Evolutionary conservation across 2,113 vertebrate species (phyloP), one percentile per base, ranked within the genome.

Genomic region (Odobenus rosmarus): DNA sequence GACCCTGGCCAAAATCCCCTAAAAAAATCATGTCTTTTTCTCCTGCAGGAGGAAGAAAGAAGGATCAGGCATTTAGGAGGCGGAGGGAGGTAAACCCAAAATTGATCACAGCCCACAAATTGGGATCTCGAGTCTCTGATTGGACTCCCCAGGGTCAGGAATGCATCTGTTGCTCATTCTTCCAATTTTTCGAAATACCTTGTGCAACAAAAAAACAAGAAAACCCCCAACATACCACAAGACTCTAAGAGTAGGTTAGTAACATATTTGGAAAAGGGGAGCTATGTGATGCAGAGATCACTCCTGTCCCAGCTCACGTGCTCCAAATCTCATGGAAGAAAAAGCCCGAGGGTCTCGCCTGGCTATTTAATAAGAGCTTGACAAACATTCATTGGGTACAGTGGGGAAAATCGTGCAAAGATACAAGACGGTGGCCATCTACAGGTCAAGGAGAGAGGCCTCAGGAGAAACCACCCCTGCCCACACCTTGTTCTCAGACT

Each of bases 11-110:
- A 49, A 99, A 99, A 90, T 99, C 99, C 55, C 99, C 99, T 18
- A 99, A 98, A 62, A 99, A 99, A 84, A 99, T 95, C 95, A 99
- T 87, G 0, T 99, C 99, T 98, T 99, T 99, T 98, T 99, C 99
- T 90, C 98, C 99, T 99, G 84, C 33, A 83, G 97, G 91, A 33
- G 5, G 81, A 69, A 86, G 62, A 23, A 49, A 90, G 51, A 57
- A 76, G 67, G 67, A 61, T 62, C 53, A 64, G 64, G 61, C 36
- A 49, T 31, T 77, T 12, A 42, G 21, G 81, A 42, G 4, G 0
- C 3, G 6, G 2, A 19, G 39, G 11, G 57, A 79, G 51, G n/a
- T 16, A 13, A 62, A 28, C 2, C 21, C 9, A 3, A 4, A 18
- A 46, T 1, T 19, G 46, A 33, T 4, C 51, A 42, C 9, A 24